Base-by-base conservation (phyloP, 2,113 vertebrate genomes). In the Scartelaos histophorus region DNA sequence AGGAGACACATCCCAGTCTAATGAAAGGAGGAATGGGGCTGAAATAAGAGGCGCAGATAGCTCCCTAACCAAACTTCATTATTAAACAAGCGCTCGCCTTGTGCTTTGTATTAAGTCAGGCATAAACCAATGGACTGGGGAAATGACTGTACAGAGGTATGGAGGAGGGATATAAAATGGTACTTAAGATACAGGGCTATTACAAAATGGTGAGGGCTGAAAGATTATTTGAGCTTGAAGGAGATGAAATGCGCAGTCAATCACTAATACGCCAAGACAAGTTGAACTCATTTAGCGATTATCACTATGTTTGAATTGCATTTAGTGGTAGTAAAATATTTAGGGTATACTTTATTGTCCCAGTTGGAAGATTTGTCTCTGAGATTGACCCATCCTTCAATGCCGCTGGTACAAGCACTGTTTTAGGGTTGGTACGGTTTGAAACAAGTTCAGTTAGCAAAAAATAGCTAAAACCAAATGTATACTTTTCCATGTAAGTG, bases 41-140 rank as follows among this genome's bases (percentile, higher is more conserved):
- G 81, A 76, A 76, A 79, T 49, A 53, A 71, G 78, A 81, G 80
- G 78, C 19, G 21, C 61, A 72, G 82, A 78, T 79, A 74, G 73
- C 71, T 82, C 74, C 69, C 73, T 84, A 82, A 79, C 77, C 75
- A 78, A 82, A 80, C 68, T 78, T 66, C 66, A 76, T 87, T 65
- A 75, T 78, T 67, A 85, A 78, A 81, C 79, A 84, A 82, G 56
- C 66, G 65, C 64, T 49, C 21, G 43, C 74, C 71, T 85, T 84
- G 83, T 85, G 74, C 61, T 69, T 60, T 74, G 34, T 46, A 66
- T 76, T 66, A 51, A 77, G 62, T 47, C 0, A 1, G 43, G 21
- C 66, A 66, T 66, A 67, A 69, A 81, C 65, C 34, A 66, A 66
- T 78, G 62, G 72, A 66, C 60, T 79, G 66, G 71, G 67, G 46